phyloP scores from a whole-genome alignment of 2,888 invertebrate species.

The Tholera decimalis region DNA sequence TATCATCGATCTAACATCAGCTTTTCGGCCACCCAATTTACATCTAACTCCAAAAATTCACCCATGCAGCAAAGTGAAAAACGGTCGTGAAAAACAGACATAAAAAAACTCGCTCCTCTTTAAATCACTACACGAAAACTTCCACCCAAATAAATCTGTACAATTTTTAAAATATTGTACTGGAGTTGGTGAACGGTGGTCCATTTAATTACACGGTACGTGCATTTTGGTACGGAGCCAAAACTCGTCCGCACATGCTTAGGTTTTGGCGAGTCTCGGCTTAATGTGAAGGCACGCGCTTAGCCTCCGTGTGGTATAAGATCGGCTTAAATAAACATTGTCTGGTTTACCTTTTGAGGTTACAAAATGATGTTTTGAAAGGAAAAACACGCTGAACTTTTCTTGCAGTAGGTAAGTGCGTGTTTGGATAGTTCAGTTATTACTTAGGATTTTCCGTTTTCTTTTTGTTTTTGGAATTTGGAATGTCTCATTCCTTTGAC shows the following conservation, averaged over 20 bases:
- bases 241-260: slow-evolving; percentile 65
- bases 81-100: slow-evolving; percentile 32
- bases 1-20: slow-evolving; percentile 11
- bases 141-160: slow-evolving; percentile 54
- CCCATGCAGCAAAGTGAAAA: slow-evolving; percentile 20
- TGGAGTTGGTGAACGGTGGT: slow-evolving; percentile 61
- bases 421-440: neutral
- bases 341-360: slow-evolving; percentile 24
- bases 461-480: no score
- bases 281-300: slow-evolving; percentile 57
- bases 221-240: slow-evolving; percentile 72
- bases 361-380: slow-evolving; percentile 2
- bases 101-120: slow-evolving; percentile 34
- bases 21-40: slow-evolving; percentile 14
- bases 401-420: no score
- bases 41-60: slow-evolving; percentile 24
- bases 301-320: slow-evolving; percentile 32
- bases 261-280: slow-evolving; percentile 36
- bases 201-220: slow-evolving; percentile 73
- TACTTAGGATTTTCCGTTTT: neutral
- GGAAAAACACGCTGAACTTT: neutral
- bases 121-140: slow-evolving; percentile 49
- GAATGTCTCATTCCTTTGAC: no score
- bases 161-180: slow-evolving; percentile 60
- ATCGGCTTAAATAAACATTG: slow-evolving; percentile 41